These are phyloP conservation scores for Glossophaga mutica DNA, from an alignment of 2,797 vertebrate genomes.

Conservation along the genomic window DNA sequence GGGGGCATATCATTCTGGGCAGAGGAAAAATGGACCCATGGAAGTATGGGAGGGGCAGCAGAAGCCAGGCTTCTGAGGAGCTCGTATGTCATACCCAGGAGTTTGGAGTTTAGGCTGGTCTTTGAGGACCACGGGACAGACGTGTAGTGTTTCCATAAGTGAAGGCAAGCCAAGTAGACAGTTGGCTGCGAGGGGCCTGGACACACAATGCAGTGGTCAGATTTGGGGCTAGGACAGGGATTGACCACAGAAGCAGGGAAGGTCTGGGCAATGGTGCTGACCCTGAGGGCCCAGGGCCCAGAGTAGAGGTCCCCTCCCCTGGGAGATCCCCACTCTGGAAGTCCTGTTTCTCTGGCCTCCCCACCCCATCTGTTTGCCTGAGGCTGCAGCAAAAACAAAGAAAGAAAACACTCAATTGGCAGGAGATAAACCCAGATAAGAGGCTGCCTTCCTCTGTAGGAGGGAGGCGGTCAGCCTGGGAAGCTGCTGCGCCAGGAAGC, in stretches of 20 bases:
- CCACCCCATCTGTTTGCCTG: slow-evolving; percentile 48
- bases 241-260: background rate
- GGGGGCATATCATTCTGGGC: background rate
- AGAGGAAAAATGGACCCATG: background rate
- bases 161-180: background rate
- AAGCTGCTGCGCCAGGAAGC: slow-evolving; percentile 67
- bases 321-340: background rate
- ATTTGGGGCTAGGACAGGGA: background rate
- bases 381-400: slow-evolving; percentile 65
- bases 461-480: background rate
- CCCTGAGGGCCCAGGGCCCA: background rate
- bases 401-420: slow-evolving; percentile 58
- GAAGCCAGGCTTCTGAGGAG: background rate
- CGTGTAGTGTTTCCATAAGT: background rate
- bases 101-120: background rate
- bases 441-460: slow-evolving; percentile 62
- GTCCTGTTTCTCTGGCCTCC: background rate
- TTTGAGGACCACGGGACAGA: background rate
- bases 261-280: background rate
- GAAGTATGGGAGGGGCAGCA: background rate
- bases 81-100: background rate
- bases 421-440: slow-evolving; percentile 72
- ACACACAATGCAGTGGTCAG: background rate
- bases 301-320: background rate
- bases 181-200: background rate